Evolutionary conservation across 1,140 invertebrate species (phyloP).

Genomic region (Drosophila guanche): DNA sequence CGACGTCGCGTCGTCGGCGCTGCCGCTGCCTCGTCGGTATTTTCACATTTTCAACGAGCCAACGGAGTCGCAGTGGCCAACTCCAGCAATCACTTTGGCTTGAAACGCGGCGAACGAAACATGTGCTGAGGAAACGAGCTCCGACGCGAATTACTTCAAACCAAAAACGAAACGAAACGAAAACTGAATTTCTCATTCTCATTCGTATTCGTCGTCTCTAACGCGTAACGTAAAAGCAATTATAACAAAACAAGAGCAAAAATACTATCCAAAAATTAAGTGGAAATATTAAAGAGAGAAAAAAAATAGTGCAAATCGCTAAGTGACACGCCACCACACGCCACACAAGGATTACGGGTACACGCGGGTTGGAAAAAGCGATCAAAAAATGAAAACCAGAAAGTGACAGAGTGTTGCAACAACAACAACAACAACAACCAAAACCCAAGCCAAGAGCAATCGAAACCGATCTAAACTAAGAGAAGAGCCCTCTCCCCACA

Average conservation of each 20-base stretch:
- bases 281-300: not conserved
- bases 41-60: conserved; percentile 80
- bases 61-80: conserved; percentile 76
- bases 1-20: conserved; percentile 37
- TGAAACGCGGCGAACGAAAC: conserved; percentile 82
- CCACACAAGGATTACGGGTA: conserved; percentile 74
- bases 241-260: conserved; percentile 10
- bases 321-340: conserved; percentile 25
- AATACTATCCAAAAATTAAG: conserved; percentile 1
- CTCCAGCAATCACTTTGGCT: conserved; percentile 79
- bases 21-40: conserved; percentile 56
- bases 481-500: not conserved
- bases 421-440: conserved; percentile 26
- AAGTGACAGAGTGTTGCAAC: conserved; percentile 60
- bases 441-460: conserved; percentile 29
- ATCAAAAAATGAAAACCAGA: conserved; percentile 79
- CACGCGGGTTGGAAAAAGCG: conserved; percentile 56
- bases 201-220: not conserved
- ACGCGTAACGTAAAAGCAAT: conserved; percentile 11
- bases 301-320: conserved; percentile 39
- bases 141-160: conserved; percentile 25
- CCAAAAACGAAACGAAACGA: conserved; percentile 19
- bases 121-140: conserved; percentile 81
- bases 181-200: conserved; percentile 8
- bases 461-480: conserved; percentile 20